Base-by-base conservation (phyloP, 2,797 vertebrate species). In the Gymnothorax javanicus region DNA sequence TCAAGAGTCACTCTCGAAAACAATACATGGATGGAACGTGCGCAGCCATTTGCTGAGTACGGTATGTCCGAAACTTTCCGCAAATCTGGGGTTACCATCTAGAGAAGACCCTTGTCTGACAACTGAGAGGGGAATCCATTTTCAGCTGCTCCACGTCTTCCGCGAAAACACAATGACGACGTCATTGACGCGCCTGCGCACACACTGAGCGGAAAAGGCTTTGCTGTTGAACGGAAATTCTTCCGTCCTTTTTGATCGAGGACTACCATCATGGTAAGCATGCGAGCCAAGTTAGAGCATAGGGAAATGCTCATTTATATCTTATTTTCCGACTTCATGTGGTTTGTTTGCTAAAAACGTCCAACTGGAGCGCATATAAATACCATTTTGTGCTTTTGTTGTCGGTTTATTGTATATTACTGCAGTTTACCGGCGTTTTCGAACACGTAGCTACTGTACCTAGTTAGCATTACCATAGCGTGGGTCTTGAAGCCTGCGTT, bases 241-340 rank as follows among this genome's bases (percentile, higher is more conserved):
- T 7, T 0, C 89, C 89, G 91, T 95, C 92, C 94, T 96, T 96
- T 96, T 91, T 93, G 94, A 91, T 95, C 92, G 88, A 86, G 85
- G 92, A 93, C 93, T 88, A 95, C 96, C 96, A 95, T 96, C 96
- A 97, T 97, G 97, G 97, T 97, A 90, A 96, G 96, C 91, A 90
- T 89, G 88, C 81, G 89, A 71, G 88, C 88, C 87, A 82, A 58
- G 2, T 62, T 82, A 43, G 85, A 52, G 75, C 5, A 86, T 83
- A 84, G 8, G 25, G 85, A 88, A 60, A 56, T 0, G 0, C 88
- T 64, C 88, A 85, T 90, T 27, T 81, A 1, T 7, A 0, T 0
- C 3, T 43, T 33, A 84, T 88, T 57, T 52, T 0, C 0, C 0
- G 0, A 43, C 0, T 0, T 60, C 0, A 64, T 0, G 0, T 0